Base-by-base conservation (phyloP, 2,888 invertebrate species). In the Drosophila kokeensis region DNA sequence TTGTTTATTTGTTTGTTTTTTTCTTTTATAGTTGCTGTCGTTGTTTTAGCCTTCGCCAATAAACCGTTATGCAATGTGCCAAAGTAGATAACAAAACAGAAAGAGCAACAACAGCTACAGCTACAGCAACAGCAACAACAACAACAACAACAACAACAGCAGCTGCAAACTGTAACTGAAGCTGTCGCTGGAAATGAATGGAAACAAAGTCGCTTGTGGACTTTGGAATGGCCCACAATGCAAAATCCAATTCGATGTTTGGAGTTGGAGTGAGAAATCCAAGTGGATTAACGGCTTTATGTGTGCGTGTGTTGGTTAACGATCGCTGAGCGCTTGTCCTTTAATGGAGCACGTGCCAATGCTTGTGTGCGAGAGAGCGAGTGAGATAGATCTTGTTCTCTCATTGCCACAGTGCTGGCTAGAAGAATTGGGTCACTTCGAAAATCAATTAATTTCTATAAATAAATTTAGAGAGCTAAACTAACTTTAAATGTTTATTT, bases 61-160 rank as follows among this genome's bases (percentile, higher is more conserved):
- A 87, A 89, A 75, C 89, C 87, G 89, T 86, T 86, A 86, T 89
- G 86, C 86, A 86, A 89, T 85, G 85, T 71, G 81, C 81, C 80
- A 86, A 86, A 79, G 80, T 63, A 78, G 75, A 67, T 73, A 75
- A 60, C 58, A 73, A 76, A 57, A 54, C 68, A 55, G 54, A 59
- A 61, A 63, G 49, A 59, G 48, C 62, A 69, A 71, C 38, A 73
- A 52, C 49, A 48, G 15, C 66, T 65, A 32, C 32, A 71, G 24
- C 50, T 2, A 24, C 24, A 69, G n/a, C 42, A 74, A 38, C 29
- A 29, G 55, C 36, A 62, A 18, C 54, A 66, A 6, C 66, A 69
- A 29, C 32, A 72, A 24, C 52, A 69, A 21, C 42, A 74, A 42
- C 52, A 58, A 49, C 66, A 72, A 73, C 69, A 66, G 58, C 72